Evolutionary conservation across 2,888 invertebrate genomes (phyloP), one percentile per base, ranked within the genome.

Genomic region (Tachina fera): DNA sequence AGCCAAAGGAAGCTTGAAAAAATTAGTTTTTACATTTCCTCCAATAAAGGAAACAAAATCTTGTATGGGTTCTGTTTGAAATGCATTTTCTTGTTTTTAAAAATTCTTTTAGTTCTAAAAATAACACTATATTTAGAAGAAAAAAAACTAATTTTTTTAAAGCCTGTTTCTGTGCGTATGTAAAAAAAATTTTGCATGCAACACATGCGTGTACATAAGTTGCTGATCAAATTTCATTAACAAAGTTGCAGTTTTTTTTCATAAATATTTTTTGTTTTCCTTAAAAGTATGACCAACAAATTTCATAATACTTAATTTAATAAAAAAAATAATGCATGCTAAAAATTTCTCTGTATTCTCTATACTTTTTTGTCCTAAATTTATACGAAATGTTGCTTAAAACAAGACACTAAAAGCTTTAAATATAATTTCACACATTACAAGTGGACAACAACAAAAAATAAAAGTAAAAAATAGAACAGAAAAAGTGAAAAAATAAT

Each of bases 211-310:
- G 14, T 51, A 67, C 53, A 11, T 19, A 41, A 58, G n/a, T n/a
- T 68, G 68, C 78, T 80, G 76, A 86, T 83, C 72, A 80, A 86
- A 86, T 86, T 86, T 83, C 79, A 61, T 83, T 68, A 76, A 80
- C 31, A 51, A 86, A 75, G 83, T 83, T 79, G 14, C 58, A 67
- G 58, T 31, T 31, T 31, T 22, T 58, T 74, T 61, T 45, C 53
- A 14, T 2, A 6, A 16, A 39, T 45, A 47, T 56, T 49, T 65
- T 76, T 56, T 16, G 1, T 11, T 67, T 56, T n/a, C 5, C 9
- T 10, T 19, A 51, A 68, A 68, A 72, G 16, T 19, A 65, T 68
- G 81, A 61, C 60, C 74, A 75, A 51, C 60, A 75, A 68, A 75
- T n/a, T 68, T 68, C 53, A 60, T 31, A 39, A 16, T 60, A 68